phyloP scores from a whole-genome alignment of 1,140 invertebrate species.

The Pararge aegeria region DNA sequence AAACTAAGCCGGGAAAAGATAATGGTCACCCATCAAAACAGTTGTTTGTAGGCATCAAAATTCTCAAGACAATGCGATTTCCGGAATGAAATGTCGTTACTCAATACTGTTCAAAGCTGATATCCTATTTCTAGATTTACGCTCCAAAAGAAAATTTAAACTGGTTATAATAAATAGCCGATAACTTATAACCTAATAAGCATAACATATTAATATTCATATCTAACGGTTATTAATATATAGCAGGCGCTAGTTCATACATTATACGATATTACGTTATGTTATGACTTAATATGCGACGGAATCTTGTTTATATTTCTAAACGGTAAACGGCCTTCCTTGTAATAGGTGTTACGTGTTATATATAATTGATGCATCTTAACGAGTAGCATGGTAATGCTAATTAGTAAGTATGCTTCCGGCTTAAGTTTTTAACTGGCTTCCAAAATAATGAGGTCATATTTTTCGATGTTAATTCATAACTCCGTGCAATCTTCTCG shows the following conservation, averaged over 20 bases:
- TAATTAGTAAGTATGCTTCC: not conserved
- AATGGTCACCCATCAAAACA: too few relatives aligned
- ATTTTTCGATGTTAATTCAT: too few relatives aligned
- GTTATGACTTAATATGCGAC: not conserved
- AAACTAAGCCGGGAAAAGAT: too few relatives aligned
- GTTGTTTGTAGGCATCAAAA: too few relatives aligned
- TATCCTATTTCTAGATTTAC: too few relatives aligned
- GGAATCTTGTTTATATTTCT: slow-evolving; percentile 3
- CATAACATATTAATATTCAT: slow-evolving; percentile 2
- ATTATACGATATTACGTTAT: not conserved
- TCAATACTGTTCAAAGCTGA: too few relatives aligned
- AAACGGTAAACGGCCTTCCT: not conserved
- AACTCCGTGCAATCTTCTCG: too few relatives aligned
- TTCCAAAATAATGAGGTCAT: too few relatives aligned
- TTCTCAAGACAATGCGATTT: too few relatives aligned
- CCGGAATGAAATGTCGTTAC: too few relatives aligned
- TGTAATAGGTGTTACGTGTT: not conserved
- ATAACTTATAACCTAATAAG: not conserved
- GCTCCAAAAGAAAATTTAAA: too few relatives aligned
- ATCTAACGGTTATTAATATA: not conserved
- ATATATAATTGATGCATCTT: not conserved
- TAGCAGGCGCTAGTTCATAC: not conserved
- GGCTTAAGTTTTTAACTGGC: not conserved
- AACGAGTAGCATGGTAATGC: not conserved
- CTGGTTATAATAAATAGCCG: too few relatives aligned